Percentiles rank a stretch among this genome's conserved stretches.
Conservation (phyloP, 1,140 invertebrate species). For the Campodea augens region DNA sequence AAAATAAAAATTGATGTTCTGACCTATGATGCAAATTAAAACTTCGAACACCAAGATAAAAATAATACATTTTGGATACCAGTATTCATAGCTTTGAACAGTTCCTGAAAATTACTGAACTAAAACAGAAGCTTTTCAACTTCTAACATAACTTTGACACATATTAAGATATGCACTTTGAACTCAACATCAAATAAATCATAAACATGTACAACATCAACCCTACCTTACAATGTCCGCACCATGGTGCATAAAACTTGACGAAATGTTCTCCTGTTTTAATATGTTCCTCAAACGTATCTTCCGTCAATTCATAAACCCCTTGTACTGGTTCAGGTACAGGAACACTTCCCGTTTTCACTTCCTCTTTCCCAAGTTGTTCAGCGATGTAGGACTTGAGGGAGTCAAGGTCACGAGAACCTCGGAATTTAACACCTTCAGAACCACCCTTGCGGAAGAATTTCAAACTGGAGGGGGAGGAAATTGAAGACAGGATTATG, state of each 20-base stretch:
- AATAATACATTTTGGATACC: too few relatives aligned
- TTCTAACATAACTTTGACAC: too few relatives aligned
- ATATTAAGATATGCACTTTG: too few relatives aligned
- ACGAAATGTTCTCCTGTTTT: slow-evolving; percentile 50
- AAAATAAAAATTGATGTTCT: slow-evolving; percentile 1
- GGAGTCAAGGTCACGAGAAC: slow-evolving; percentile 44
- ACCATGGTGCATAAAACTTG: slow-evolving; percentile 74
- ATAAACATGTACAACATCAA: slow-evolving; percentile 8
- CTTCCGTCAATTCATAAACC: slow-evolving; percentile 44
- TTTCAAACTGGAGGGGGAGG: slow-evolving; percentile 47
- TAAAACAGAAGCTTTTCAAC: too few relatives aligned
- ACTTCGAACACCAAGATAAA: too few relatives aligned
- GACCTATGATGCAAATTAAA: too few relatives aligned
- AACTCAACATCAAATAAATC: neutral
- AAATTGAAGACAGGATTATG: too few relatives aligned
- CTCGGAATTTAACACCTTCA: slow-evolving; percentile 42
- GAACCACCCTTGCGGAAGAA: slow-evolving; percentile 43
- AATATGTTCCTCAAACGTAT: slow-evolving; percentile 45
- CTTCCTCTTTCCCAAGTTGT: slow-evolving; percentile 31
- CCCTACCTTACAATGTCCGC: slow-evolving; percentile 52
- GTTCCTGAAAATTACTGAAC: too few relatives aligned
- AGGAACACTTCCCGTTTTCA: slow-evolving; percentile 17
- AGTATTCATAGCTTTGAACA: too few relatives aligned
- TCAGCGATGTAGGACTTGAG: slow-evolving; percentile 52
- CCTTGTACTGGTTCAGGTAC: slow-evolving; percentile 27